These are phyloP conservation scores for Vidua macroura DNA, from an alignment of 2,113 vertebrate species.

Conservation along the genomic window DNA sequence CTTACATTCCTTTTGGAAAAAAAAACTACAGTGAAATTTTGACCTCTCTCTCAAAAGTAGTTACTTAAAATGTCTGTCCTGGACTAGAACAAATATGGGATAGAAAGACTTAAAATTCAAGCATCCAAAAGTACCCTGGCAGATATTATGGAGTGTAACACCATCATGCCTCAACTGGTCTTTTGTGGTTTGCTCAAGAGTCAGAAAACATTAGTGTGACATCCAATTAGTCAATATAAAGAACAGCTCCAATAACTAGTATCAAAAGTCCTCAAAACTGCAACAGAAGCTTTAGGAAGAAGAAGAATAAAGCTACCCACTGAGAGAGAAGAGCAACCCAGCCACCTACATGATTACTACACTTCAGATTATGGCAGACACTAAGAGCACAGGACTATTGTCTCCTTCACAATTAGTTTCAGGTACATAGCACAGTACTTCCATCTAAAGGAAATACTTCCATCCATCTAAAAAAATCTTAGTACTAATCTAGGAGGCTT, in stretches of 20 bases:
- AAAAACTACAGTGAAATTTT: slow-evolving; percentile 42
- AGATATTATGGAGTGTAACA: slow-evolving; percentile 41
- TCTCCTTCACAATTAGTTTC: slow-evolving; percentile 41
- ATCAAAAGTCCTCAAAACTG: slow-evolving; percentile 49
- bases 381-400: slow-evolving; percentile 8
- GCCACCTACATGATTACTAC: slow-evolving; percentile 45
- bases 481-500: slow-evolving; percentile 59
- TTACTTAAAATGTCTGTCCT: slow-evolving; percentile 48
- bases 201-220: slow-evolving; percentile 55
- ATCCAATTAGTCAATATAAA: slow-evolving; percentile 55
- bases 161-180: slow-evolving; percentile 14
- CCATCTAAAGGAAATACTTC: slow-evolving; percentile 23
- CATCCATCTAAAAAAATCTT: slow-evolving; percentile 37
- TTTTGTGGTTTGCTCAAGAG: background rate
- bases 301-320: slow-evolving; percentile 59
- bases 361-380: slow-evolving; percentile 52
- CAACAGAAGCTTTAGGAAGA: slow-evolving; percentile 70
- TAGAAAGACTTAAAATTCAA: slow-evolving; percentile 48
- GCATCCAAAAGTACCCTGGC: slow-evolving; percentile 10
- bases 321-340: slow-evolving; percentile 32
- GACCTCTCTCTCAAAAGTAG: slow-evolving; percentile 32
- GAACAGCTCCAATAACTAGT: slow-evolving; percentile 48
- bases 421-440: slow-evolving; percentile 39
- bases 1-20: background rate
- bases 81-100: slow-evolving; percentile 40